These are phyloP conservation scores for Luperina testacea DNA, from an alignment of 2,888 invertebrate species.

Conservation along the genomic window DNA sequence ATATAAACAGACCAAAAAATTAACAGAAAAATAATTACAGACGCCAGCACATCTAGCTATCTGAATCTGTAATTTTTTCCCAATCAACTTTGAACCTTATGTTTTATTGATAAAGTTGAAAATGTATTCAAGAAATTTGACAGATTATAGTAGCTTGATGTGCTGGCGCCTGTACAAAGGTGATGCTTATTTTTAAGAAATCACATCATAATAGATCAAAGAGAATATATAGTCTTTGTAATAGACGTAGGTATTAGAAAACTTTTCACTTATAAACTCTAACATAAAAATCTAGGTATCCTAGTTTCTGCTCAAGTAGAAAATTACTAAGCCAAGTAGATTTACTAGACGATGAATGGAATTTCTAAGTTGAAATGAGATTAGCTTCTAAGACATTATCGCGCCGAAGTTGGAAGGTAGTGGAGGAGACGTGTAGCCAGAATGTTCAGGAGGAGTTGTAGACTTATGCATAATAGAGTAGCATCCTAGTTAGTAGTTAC, in stretches of 20 bases:
- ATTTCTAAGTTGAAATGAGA: constrained; percentile 38
- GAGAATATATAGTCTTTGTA: too few species aligned
- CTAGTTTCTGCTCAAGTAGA: constrained; percentile 1
- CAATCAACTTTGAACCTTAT: too few species aligned
- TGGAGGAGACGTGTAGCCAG: neutral
- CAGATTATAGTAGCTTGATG: too few species aligned
- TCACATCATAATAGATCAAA: neutral
- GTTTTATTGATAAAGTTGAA: too few species aligned
- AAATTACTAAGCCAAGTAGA: constrained; percentile 13
- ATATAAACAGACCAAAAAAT: too few species aligned
- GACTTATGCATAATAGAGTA: constrained; percentile 17
- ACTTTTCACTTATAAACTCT: neutral
- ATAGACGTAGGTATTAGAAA: neutral
- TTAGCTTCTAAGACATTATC: constrained; percentile 43
- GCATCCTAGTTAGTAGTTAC: neutral
- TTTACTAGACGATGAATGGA: constrained; percentile 32
- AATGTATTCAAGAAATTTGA: too few species aligned
- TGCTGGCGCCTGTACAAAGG: neutral
- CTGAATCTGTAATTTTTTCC: too few species aligned
- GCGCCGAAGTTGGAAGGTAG: constrained; percentile 21
- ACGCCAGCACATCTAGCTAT: too few species aligned
- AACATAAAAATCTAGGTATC: neutral
- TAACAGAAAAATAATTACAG: too few species aligned
- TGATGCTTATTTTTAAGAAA: neutral
- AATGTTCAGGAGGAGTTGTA: constrained; percentile 9